phyloP scores from a whole-genome alignment of 2,113 vertebrate species.

The Neopipo cinnamomea region DNA sequence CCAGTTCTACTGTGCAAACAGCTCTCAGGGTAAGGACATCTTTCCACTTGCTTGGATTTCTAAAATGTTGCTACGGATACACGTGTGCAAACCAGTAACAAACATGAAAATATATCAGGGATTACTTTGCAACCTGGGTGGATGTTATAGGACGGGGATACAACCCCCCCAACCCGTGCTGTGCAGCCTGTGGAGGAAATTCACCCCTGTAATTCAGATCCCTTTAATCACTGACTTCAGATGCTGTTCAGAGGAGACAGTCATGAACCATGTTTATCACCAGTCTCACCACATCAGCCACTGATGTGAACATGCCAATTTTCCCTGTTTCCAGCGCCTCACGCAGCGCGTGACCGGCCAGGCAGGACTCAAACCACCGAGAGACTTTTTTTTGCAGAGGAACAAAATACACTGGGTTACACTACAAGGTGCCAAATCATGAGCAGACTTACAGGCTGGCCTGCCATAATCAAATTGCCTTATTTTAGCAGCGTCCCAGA shows the following conservation, averaged over 20 bases:
- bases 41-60: neutral
- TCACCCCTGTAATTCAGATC: neutral
- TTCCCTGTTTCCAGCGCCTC: neutral
- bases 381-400: neutral
- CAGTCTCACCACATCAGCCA: neutral
- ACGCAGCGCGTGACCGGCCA: fast-evolving
- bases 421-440: neutral
- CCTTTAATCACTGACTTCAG: neutral
- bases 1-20: neutral
- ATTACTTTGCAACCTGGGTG: neutral
- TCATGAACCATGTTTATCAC: neutral
- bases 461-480: neutral
- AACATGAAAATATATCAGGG: neutral
- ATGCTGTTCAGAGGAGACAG: neutral
- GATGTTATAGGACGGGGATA: neutral
- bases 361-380: neutral
- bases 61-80: neutral
- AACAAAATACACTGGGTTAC: neutral
- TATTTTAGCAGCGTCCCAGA: neutral
- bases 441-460: neutral
- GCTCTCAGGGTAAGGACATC: neutral
- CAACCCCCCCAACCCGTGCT: neutral
- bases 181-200: neutral
- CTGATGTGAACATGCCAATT: neutral
- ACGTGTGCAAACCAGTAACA: neutral